A percentile compares a stretch with the other conserved stretches of the same genome.
phyloP scores from a whole-genome alignment of 2,888 invertebrate genomes.

The Drosophila mulleri region DNA sequence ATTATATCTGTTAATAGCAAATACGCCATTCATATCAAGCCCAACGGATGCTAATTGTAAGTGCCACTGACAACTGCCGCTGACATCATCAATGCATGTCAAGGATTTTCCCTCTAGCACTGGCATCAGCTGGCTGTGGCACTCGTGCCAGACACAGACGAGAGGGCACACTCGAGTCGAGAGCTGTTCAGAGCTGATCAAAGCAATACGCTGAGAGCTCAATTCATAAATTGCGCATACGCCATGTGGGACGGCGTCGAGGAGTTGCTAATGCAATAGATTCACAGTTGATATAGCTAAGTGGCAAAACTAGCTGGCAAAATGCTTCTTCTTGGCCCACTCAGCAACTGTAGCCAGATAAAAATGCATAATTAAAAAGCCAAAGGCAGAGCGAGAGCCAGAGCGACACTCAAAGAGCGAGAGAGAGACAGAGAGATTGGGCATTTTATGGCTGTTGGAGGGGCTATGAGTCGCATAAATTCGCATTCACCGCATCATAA shows the following conservation, averaged over 20 bases:
- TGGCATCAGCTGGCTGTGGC: background rate
- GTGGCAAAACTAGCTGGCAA: conserved; percentile 49
- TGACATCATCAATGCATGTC: conserved; percentile 27
- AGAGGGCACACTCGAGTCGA: conserved; percentile 20
- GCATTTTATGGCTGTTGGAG: conserved; percentile 7
- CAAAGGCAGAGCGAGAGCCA: conserved; percentile 5
- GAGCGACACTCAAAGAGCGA: background rate
- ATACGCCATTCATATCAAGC: background rate
- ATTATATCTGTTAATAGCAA: background rate
- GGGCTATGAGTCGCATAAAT: conserved; percentile 64
- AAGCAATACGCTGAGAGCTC: conserved; percentile 21
- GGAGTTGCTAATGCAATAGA: conserved; percentile 48
- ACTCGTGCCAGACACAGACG: conserved; percentile 11
- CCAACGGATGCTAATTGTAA: conserved; percentile 42
- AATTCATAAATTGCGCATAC: conserved; percentile 50
- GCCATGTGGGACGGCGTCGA: conserved; percentile 22
- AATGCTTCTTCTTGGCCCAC: conserved; percentile 28
- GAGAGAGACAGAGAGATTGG: background rate
- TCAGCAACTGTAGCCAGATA: conserved; percentile 59
- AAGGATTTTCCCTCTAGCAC: conserved; percentile 13
- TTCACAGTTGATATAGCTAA: conserved; percentile 39
- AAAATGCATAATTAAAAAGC: conserved; percentile 76
- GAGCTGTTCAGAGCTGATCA: conserved; percentile 39
- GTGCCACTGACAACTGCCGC: conserved; percentile 17
- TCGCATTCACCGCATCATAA: conserved; percentile 78